Conservation (phyloP, 1,140 invertebrate genomes). For the Macrobrachium rosenbergii region DNA sequence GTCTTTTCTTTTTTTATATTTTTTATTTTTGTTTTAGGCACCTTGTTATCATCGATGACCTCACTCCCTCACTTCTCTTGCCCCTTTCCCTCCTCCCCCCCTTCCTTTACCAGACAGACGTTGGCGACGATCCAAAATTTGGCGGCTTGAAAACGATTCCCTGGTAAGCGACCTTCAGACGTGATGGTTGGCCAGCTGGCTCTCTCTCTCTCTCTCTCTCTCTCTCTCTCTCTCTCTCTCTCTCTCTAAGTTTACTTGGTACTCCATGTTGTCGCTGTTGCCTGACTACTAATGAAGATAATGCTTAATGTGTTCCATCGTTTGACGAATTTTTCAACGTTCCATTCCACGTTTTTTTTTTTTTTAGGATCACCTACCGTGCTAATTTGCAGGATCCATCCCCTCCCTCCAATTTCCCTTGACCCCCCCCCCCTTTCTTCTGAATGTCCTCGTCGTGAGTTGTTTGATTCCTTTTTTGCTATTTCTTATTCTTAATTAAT, state of each 20-base stretch:
- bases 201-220: constrained; percentile 37
- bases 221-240: constrained; percentile 37
- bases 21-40: neutral
- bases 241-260: constrained; percentile 8
- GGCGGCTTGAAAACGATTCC: too few relatives aligned
- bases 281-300: neutral
- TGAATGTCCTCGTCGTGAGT: too few relatives aligned
- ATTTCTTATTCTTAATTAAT: too few relatives aligned
- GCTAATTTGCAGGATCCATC: too few relatives aligned
- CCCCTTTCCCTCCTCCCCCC: constrained; percentile 4
- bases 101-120: neutral
- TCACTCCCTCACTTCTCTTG: neutral
- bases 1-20: neutral
- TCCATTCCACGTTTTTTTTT: too few relatives aligned
- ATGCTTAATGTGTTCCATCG: too few relatives aligned
- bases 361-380: too few relatives aligned
- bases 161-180: too few relatives aligned
- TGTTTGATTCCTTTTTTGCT: too few relatives aligned
- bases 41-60: neutral
- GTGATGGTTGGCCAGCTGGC: neutral
- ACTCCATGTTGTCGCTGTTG: neutral
- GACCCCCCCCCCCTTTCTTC: neutral
- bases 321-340: too few relatives aligned
- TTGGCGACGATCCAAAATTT: too few relatives aligned
- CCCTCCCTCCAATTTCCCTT: neutral